phyloP scores from a whole-genome alignment of 2,888 invertebrate genomes.

The Frankliniella intonsa region DNA sequence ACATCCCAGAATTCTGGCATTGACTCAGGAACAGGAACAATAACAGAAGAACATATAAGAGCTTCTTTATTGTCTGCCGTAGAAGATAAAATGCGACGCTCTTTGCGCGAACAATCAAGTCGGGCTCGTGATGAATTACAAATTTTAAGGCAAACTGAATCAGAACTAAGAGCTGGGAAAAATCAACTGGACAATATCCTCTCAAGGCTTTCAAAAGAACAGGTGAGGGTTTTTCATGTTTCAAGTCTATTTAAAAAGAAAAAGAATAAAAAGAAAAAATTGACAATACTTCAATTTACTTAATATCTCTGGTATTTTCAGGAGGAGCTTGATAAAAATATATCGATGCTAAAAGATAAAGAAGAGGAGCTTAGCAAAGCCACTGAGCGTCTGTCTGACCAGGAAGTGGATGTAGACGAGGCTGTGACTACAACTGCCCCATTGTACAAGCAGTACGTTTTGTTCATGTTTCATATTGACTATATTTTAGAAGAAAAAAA shows the following conservation, averaged over 20 bases:
- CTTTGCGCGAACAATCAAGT: slow-evolving; percentile 83
- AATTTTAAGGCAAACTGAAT: slow-evolving; percentile 78
- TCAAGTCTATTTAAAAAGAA: no score
- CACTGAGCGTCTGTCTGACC: slow-evolving; percentile 67
- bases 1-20: not conserved
- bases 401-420: slow-evolving; percentile 90
- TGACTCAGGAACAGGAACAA: slow-evolving; percentile 63
- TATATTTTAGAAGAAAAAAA: slow-evolving; percentile 30
- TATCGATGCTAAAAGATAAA: slow-evolving; percentile 76
- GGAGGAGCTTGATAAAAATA: slow-evolving; percentile 77
- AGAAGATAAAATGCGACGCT: slow-evolving; percentile 84
- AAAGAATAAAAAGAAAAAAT: no score
- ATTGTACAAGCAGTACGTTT: slow-evolving; percentile 81
- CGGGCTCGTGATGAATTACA: slow-evolving; percentile 89
- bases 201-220: slow-evolving; percentile 68
- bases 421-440: slow-evolving; percentile 96
- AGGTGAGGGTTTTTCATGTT: slow-evolving; percentile 43
- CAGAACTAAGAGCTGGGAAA: slow-evolving; percentile 81
- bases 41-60: slow-evolving; percentile 91
- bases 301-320: slow-evolving; percentile 44
- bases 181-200: slow-evolving; percentile 74
- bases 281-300: no score
- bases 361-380: slow-evolving; percentile 79
- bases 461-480: slow-evolving; percentile 30
- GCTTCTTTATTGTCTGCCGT: slow-evolving; percentile 91